phyloP scores from a whole-genome alignment of 2,113 vertebrate genomes.

The Muscicapa adusta region DNA sequence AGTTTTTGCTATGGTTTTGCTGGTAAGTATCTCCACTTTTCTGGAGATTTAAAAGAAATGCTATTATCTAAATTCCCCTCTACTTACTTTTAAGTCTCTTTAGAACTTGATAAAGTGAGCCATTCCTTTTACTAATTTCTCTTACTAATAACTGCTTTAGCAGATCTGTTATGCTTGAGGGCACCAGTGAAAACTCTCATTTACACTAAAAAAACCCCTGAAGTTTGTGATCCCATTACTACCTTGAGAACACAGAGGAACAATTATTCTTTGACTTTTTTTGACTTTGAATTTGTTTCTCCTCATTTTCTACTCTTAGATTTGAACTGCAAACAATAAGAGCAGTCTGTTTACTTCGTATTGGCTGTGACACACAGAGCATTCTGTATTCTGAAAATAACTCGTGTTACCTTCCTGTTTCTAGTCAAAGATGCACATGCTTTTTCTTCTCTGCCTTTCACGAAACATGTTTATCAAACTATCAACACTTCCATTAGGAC shows the following conservation, averaged over 20 bases:
- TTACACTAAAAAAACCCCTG: neutral
- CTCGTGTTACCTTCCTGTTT: neutral
- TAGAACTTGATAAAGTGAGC: neutral
- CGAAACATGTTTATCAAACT: neutral
- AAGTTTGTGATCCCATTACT: neutral
- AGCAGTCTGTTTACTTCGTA: neutral
- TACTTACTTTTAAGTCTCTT: neutral
- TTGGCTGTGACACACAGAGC: fast-evolving
- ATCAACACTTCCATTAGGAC: neutral
- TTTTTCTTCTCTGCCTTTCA: neutral
- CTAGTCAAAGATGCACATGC: neutral
- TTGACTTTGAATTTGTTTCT: neutral
- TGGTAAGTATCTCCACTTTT: neutral
- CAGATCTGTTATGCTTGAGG: neutral
- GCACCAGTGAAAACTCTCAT: neutral
- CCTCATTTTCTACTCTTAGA: neutral
- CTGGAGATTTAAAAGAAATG: neutral
- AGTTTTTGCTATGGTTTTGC: neutral
- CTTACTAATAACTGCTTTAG: neutral
- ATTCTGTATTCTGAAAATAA: neutral
- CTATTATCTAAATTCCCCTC: neutral
- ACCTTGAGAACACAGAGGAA: neutral
- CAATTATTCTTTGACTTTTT: neutral
- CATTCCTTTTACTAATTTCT: neutral
- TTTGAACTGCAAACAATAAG: neutral